Evolutionary conservation across 2,888 invertebrate species (phyloP).

Genomic region (Scrobipalpa costella): DNA sequence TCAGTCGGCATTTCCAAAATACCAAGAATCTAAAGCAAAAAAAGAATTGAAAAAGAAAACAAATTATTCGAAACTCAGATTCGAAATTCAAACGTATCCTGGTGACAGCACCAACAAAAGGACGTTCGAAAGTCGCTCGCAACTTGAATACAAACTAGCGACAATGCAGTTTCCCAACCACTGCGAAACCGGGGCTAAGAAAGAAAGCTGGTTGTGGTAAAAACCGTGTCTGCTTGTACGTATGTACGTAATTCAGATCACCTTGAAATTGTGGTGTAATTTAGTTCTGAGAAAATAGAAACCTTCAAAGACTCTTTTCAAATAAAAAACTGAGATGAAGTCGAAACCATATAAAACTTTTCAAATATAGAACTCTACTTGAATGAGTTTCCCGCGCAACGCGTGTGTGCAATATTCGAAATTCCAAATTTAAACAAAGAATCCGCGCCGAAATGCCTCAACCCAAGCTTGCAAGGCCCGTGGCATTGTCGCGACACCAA

Average conservation of each 20-base stretch:
- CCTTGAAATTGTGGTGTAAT: not conserved
- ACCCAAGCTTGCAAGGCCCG: constrained; percentile 48
- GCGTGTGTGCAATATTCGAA: not conserved
- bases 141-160: constrained; percentile 72
- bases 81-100: constrained; percentile 54
- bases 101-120: constrained; percentile 58
- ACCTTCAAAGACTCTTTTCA: not conserved
- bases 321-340: not conserved
- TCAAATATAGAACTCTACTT: not conserved
- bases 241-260: not conserved
- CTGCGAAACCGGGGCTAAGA: constrained; percentile 53
- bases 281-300: not conserved
- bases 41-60: not conserved
- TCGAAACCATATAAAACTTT: no score
- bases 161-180: constrained; percentile 76
- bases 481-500: constrained; percentile 56
- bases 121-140: constrained; percentile 70
- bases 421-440: constrained; percentile 13
- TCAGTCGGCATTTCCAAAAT: not conserved
- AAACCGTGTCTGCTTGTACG: not conserved
- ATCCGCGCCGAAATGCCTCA: not conserved
- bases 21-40: not conserved
- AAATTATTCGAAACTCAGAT: not conserved
- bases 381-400: not conserved
- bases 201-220: constrained; percentile 39